Percentiles rank a stretch among this genome's conserved stretches.
phyloP scores from a whole-genome alignment of 2,797 vertebrate genomes.

The Circus cinereus region DNA sequence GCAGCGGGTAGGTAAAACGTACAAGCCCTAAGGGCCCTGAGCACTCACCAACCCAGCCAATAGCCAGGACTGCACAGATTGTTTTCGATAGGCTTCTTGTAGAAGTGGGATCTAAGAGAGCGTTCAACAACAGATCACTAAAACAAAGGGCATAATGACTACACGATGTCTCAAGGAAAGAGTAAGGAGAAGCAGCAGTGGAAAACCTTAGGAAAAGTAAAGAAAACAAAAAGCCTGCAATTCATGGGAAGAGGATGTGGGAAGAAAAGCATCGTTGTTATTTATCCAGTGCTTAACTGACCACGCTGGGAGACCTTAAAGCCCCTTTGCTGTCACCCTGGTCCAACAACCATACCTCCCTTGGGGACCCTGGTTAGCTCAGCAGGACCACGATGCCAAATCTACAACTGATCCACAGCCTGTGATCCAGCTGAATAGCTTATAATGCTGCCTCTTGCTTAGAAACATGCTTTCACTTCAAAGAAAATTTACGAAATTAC shows the following conservation, averaged over 20 bases:
- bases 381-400: background rate
- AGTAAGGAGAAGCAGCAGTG: background rate
- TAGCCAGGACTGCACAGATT: background rate
- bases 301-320: background rate
- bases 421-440: background rate
- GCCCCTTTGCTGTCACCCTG: background rate
- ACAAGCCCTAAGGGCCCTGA: background rate
- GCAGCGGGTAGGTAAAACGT: background rate
- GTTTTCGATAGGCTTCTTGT: background rate
- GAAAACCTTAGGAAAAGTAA: background rate
- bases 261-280: background rate
- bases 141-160: background rate
- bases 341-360: background rate
- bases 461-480: background rate
- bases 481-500: slow-evolving; percentile 9
- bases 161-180: background rate
- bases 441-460: background rate
- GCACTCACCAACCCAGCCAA: background rate
- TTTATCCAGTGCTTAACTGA: background rate
- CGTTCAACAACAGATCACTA: background rate
- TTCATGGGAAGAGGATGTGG: background rate
- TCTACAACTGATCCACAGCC: background rate
- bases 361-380: background rate
- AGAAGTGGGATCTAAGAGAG: background rate
- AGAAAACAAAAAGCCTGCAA: background rate